Evolutionary conservation across 2,888 invertebrate species (phyloP).

Genomic region (Hydraecia micacea): DNA sequence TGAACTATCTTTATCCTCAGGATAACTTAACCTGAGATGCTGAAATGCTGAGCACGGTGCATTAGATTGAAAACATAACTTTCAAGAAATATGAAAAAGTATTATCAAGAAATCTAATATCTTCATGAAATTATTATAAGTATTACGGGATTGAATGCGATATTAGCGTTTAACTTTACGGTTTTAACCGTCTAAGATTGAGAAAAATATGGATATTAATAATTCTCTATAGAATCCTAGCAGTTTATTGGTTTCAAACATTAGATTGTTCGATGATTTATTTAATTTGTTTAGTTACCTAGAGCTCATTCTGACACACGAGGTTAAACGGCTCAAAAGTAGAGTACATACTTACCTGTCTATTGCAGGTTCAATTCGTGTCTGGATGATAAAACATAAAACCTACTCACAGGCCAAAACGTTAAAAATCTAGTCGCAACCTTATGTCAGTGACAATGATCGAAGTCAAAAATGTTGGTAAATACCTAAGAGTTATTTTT

Average conservation of each 20-base stretch:
- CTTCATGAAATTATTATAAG: conserved; percentile 11
- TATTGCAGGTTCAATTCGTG: background rate
- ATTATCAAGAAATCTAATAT: conserved; percentile 29
- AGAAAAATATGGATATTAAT: conserved; percentile 11
- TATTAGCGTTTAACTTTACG: conserved; percentile 7
- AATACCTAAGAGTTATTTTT: background rate
- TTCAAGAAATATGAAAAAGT: conserved; percentile 21
- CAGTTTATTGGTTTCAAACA: conserved; percentile 1
- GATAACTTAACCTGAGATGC: background rate
- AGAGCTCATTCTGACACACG: background rate
- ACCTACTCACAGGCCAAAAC: background rate
- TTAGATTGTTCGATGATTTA: background rate
- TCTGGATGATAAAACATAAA: background rate
- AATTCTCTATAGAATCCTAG: background rate
- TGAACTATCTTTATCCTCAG: background rate
- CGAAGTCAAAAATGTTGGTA: background rate
- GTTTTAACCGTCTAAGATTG: background rate
- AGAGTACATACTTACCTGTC: background rate
- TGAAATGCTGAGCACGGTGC: background rate
- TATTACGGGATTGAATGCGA: background rate
- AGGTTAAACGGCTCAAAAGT: background rate
- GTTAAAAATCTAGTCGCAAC: background rate
- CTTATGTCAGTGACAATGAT: background rate
- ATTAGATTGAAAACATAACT: background rate
- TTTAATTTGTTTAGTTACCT: background rate